Percentiles rank a stretch among this genome's conserved stretches.
Conservation (phyloP, 2,797 vertebrate species). For the Pelobates cultripes region DNA sequence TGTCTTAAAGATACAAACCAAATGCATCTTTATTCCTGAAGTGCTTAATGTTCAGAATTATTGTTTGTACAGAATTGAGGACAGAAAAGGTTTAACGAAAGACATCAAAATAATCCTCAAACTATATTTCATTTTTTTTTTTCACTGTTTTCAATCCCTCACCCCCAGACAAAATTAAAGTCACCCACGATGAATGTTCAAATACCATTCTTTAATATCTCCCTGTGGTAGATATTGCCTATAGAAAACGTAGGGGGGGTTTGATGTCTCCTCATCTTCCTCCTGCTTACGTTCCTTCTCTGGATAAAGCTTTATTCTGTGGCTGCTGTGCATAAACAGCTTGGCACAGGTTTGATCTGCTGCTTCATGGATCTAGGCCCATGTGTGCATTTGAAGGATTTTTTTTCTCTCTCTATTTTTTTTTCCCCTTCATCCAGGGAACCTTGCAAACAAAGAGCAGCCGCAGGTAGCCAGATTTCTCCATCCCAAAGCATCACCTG, state of each 20-base stretch:
- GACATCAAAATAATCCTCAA: too few species aligned
- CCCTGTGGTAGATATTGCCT: slow-evolving; percentile 67
- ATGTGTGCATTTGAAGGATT: slow-evolving; percentile 76
- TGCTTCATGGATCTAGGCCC: slow-evolving; percentile 81
- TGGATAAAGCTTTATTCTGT: slow-evolving; percentile 74
- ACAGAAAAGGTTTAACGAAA: too few species aligned
- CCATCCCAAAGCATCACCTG: slow-evolving; percentile 73
- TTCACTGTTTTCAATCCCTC: too few species aligned
- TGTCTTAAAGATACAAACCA: too few species aligned
- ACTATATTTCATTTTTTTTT: too few species aligned
- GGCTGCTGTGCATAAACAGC: slow-evolving; percentile 82
- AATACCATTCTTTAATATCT: slow-evolving; percentile 53
- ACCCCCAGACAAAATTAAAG: too few species aligned
- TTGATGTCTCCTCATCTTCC: slow-evolving; percentile 68
- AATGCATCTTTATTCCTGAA: too few species aligned
- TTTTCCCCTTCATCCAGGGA: slow-evolving; percentile 62
- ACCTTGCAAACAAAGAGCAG: slow-evolving; percentile 72
- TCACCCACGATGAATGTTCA: slow-evolving; percentile 59
- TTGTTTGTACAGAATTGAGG: too few species aligned
- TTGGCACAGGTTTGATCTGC: slow-evolving; percentile 87
- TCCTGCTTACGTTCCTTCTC: slow-evolving; percentile 37
- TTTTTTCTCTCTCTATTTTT: slow-evolving; percentile 50
- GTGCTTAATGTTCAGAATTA: too few species aligned
- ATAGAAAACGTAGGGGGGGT: slow-evolving; percentile 63
- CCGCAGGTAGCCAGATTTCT: slow-evolving; percentile 69